Evolutionary conservation across 1,140 invertebrate species (phyloP), one percentile per base, ranked within the genome.

Genomic region (Orchestia grillus): DNA sequence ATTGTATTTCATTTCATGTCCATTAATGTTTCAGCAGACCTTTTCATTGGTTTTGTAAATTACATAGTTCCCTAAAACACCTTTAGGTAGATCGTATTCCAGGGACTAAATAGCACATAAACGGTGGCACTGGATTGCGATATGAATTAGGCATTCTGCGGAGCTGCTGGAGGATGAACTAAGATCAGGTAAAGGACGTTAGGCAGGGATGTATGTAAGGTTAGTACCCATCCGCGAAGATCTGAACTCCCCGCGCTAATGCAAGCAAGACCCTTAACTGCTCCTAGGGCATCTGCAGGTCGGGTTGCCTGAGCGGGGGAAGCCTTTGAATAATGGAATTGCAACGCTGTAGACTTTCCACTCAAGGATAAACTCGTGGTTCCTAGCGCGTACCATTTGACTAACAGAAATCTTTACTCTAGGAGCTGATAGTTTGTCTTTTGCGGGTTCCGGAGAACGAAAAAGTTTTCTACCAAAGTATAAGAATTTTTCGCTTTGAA

Each of bases 301-400:
- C 6, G 43, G n/a, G 41, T 41, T 41, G 43, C 88, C 88, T 42
- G 43, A 44, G 88, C 88, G 41, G 16, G 41, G 36, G 88, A 44
- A 90, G 88, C 88, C 88, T 44, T 42, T 90, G 88, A 90, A 90
- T 90, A 90, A 90, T 90, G 88, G 88, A 90, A 90, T 90, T 42
- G 88, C 23, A 11, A 4, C 88, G 88, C 43, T 28, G 43, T 44
- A 28, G 62, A 23, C 62, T 77, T 77, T 23, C 88, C 88, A 90
- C 88, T 42, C n/a, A 16, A 28, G 88, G 41, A 90, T 42, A 90
- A 41, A 90, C 88, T 90, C 88, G 11, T 41, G 88, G 28, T 44
- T 90, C 42, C 88, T 42, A 36, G 62, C 36, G 3, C 11, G 62
- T 28, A 77, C 15, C 36, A 77, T 77, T 77, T 77, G 62, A 77